Evolutionary conservation across 2,888 invertebrate species (phyloP), one percentile per base, ranked within the genome.

Genomic region (Agrotis puta): DNA sequence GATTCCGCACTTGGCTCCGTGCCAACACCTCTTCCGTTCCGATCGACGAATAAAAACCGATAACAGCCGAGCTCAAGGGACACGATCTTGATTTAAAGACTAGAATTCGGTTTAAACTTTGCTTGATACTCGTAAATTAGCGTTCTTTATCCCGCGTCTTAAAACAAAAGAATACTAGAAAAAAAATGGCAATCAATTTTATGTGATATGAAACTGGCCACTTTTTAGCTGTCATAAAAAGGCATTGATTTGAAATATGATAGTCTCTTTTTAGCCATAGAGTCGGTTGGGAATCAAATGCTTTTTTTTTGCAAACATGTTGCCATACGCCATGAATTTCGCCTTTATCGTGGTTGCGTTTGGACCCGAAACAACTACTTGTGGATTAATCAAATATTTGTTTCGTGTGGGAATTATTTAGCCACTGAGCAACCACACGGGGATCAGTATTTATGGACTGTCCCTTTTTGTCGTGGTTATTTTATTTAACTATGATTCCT

Each of bases 11-110:
- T 85, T 89, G 89, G 89, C 81, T 9, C 0, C 3, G 18, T n/a
- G 87, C 89, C 89, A 90, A 78, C 20, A 57, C 67, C 67, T 83
- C 87, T 88, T 89, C 87, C 88, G 87, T 77, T 79, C 64, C 24
- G 65, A 82, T 71, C 61, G 70, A 64, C 71, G 72, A 76, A 77
- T 75, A 72, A 74, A 70, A 74, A 68, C 65, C 57, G 51, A 73
- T 77, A 77, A 71, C 45, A 56, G 64, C 45, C 57, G 27, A 67
- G 27, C 63, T 50, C 63, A 65, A 61, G 62, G 20, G 77, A 79
- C 70, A 62, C 43, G 24, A 65, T 67, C 47, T 13, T 58, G 33
- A 63, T 56, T 47, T 39, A 22, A 22, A 59, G 4, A 64, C 64
- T 71, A 65, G 45, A 70, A 45, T 53, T 61, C 4, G 1, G 22